Percentiles rank a stretch among this genome's conserved stretches.
Conservation (phyloP, 2,888 invertebrate genomes). For the Argynnis bischoffii region DNA sequence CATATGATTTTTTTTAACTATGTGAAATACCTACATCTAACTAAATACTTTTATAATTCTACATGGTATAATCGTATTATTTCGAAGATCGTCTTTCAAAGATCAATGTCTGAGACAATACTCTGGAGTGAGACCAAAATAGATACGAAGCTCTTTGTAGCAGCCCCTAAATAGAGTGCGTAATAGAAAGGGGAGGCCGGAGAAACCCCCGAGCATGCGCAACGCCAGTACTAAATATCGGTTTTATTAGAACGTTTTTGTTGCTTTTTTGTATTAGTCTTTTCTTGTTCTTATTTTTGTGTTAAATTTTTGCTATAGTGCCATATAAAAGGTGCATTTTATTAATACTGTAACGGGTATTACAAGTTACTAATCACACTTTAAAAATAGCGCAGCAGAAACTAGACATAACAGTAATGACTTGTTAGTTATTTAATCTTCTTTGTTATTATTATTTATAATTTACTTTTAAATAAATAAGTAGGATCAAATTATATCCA, state of each 20-base stretch:
- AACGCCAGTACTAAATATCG: conserved; percentile 64
- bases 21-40: background rate
- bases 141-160: conserved; percentile 77
- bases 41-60: conserved; percentile 14
- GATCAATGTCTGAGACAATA: conserved; percentile 62
- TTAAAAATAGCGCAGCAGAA: background rate
- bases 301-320: conserved; percentile 30
- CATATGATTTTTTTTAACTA: too few species aligned
- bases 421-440: background rate
- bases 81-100: conserved; percentile 47
- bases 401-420: background rate
- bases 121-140: conserved; percentile 75
- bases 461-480: too few species aligned
- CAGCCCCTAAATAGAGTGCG: conserved; percentile 81
- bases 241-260: conserved; percentile 75
- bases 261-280: conserved; percentile 56
- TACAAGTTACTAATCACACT: conserved; percentile 2
- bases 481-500: too few species aligned
- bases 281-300: conserved; percentile 41
- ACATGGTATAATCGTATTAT: conserved; percentile 27
- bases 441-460: too few species aligned
- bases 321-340: conserved; percentile 26
- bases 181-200: conserved; percentile 76
- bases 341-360: conserved; percentile 3
- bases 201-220: conserved; percentile 72